Evolutionary conservation across 2,888 invertebrate genomes (phyloP), one percentile per base, ranked within the genome.

Genomic region (Epistrophe eligans): DNA sequence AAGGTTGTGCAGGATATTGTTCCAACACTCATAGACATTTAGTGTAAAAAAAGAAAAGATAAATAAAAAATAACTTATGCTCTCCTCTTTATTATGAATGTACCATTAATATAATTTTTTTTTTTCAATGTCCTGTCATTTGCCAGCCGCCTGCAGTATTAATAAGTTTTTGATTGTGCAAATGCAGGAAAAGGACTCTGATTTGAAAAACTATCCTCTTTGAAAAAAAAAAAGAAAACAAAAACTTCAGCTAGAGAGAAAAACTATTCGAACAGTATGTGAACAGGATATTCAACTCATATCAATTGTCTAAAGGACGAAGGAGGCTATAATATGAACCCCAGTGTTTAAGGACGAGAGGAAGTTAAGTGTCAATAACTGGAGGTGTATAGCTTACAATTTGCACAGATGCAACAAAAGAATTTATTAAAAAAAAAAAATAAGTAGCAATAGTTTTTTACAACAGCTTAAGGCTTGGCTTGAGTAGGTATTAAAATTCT

Each of bases 141-240:
- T 62, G 81, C 77, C 72, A 62, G 13, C 70, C 40, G 76, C 55
- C 84, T 77, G 73, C 50, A 81, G 81, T 55, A 85, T 82, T 85
- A 85, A 85, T 82, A 81, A 77, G 81, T 77, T 85, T 85, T 70
- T 64, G 81, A 85, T 82, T 77, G 73, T 52, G 77, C 72, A 81
- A 81, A 80, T 71, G 64, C 74, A 80, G 84, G 70, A 64, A 79
- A 64, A 79, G 74, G 48, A 77, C 77, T 76, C 80, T 67, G 58
- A 77, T 80, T 67, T 73, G 52, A 67, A 81, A 81, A 72, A 77
- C 43, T 73, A 67, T 81, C 66, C 52, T 28, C 5, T 60, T 17
- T 11, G 35, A 15, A 45, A 32, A 5, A 32, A 57, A 10, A 57
- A 32, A 28, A 3, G n/a, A n/a, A n/a, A n/a, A n/a, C n/a, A n/a